Evolutionary conservation across 2,888 invertebrate species (phyloP).

Genomic region (Apotomis betuletana): DNA sequence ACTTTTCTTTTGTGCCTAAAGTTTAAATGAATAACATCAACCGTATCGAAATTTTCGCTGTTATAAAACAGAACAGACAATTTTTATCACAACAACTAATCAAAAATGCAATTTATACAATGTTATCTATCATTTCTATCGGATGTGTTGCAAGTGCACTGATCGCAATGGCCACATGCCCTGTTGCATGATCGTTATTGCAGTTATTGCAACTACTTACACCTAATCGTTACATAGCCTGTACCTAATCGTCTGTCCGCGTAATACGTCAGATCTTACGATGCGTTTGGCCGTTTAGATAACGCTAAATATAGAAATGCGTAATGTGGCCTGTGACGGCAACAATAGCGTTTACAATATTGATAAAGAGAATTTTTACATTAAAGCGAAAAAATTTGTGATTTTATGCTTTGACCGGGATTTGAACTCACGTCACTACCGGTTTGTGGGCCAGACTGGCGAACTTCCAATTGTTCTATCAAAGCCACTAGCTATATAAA

Average conservation of each 20-base stretch:
- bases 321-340: background rate
- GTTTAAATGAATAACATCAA: too few species aligned
- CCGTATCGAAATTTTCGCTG: background rate
- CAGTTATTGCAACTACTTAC: background rate
- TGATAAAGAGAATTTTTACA: too few species aligned
- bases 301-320: slow-evolving; percentile 17
- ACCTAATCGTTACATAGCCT: slow-evolving; percentile 8
- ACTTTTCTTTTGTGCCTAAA: too few species aligned
- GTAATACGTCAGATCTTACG: slow-evolving; percentile 13
- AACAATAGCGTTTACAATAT: background rate
- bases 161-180: slow-evolving; percentile 26
- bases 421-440: too few species aligned
- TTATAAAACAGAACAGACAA: background rate
- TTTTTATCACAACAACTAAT: slow-evolving; percentile 6
- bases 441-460: too few species aligned
- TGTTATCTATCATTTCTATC: slow-evolving; percentile 36
- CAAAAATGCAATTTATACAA: slow-evolving; percentile 24
- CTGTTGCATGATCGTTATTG: slow-evolving; percentile 22
- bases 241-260: background rate
- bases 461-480: too few species aligned
- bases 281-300: slow-evolving; percentile 14
- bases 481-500: too few species aligned
- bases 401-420: too few species aligned
- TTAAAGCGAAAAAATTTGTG: too few species aligned
- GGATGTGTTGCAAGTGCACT: slow-evolving; percentile 32